Conservation (phyloP, 1,140 invertebrate species). For the Doryteuthis pealeii region DNA sequence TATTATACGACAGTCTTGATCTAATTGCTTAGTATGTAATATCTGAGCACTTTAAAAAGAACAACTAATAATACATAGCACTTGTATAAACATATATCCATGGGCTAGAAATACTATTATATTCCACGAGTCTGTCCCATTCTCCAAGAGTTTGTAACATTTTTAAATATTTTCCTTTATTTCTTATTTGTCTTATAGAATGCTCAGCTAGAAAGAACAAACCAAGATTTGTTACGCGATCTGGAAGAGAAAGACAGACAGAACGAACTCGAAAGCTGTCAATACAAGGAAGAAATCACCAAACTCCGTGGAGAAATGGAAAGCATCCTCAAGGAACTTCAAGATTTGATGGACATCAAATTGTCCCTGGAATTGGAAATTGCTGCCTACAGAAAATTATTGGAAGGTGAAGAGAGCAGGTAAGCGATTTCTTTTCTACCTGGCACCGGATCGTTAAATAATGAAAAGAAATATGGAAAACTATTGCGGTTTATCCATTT, state of each 20-base stretch:
- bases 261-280: slow-evolving; percentile 41
- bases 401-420: slow-evolving; percentile 55
- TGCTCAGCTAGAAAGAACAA: slow-evolving; percentile 61
- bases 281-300: slow-evolving; percentile 45
- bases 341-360: slow-evolving; percentile 61
- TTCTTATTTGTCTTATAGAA: slow-evolving; percentile 49
- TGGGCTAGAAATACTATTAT: too few relatives aligned
- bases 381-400: slow-evolving; percentile 55
- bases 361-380: slow-evolving; percentile 58
- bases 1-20: too few relatives aligned
- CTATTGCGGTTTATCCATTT: too few relatives aligned
- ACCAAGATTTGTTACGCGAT: slow-evolving; percentile 60
- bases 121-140: too few relatives aligned
- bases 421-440: slow-evolving; percentile 19
- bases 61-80: too few relatives aligned
- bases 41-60: too few relatives aligned
- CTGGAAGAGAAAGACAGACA: slow-evolving; percentile 59
- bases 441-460: background rate
- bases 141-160: too few relatives aligned
- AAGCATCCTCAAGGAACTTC: slow-evolving; percentile 57
- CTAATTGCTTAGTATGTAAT: too few relatives aligned
- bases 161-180: too few relatives aligned
- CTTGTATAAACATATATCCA: too few relatives aligned
- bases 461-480: too few relatives aligned
- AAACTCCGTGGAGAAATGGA: slow-evolving; percentile 57